Evolutionary conservation across 2,888 invertebrate species (phyloP), one percentile per base, ranked within the genome.

Genomic region (Lepidocyrtoides sp.): DNA sequence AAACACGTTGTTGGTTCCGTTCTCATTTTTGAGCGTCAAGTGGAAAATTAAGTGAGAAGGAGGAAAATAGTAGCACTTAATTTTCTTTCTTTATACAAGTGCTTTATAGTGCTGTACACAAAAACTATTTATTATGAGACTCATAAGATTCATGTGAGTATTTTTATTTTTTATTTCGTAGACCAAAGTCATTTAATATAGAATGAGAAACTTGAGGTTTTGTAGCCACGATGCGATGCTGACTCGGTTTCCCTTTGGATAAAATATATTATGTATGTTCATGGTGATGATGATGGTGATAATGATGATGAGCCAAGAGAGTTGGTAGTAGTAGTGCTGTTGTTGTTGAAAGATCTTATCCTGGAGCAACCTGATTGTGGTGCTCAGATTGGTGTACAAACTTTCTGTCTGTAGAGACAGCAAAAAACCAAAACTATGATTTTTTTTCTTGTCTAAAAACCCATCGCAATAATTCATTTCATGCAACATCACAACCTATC

Each of bases 1-100:
- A 91, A 88, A 88, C 91, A 91, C 91, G 91, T 91, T 82, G 89
- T 29, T 77, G 41, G 60, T 86, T 79, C 79, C 87, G 48, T 87
- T 63, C n/a, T 26, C 4, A 7, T 60, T 17, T 63, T 91, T 75
- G 48, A 72, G 36, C 60, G 82, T 44, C 81, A 69, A 86, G 79
- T 72, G 82, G 75, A 86, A 91, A 85, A 85, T 85, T 85, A 75
- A 85, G 69, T 44, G 48, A 66, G 66, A 66, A 48, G 29, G 32
- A 84, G 60, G 79, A 26, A 79, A 79, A 79, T 17, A 2, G 23
- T 29, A 63, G n/a, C 23, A 41, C 44, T 26, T 26, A 54, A 14
- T 82, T 63, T 82, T 48, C 60, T 75, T 79, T 10, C n/a, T 2
- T 26, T 79, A 26, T 79, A n/a, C n/a, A n/a, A n/a, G n/a, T n/a